Base-by-base conservation (phyloP, 1,140 invertebrate species). In the Amyelois transitella region DNA sequence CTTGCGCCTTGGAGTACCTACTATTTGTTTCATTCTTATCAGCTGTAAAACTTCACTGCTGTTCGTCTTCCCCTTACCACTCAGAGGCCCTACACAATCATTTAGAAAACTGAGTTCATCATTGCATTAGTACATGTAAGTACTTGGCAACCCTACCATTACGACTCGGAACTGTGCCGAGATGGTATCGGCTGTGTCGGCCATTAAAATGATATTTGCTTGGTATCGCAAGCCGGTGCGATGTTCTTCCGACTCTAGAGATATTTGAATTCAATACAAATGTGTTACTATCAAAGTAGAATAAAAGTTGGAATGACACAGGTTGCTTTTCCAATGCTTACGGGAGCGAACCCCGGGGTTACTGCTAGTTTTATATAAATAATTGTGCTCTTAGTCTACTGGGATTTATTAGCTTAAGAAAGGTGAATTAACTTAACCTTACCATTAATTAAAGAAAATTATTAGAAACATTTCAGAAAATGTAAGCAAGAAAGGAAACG, bases 201-300 rank as follows among this genome's bases (percentile, higher is more conserved):
- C 71, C 71, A 71, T 74, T 74, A 74, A 74, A 74, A 74, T 74
- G 71, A 74, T 71, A 74, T 74, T 74, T 74, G 71, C 71, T 61
- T 56, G 55, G 68, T 66, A 67, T 68, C 54, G 48, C 18, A 14
- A n/a, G 14, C 20, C 28, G 49, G 50, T 2, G n/a, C 17, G 17
- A 38, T 38, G 32, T 38, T 38, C 32, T 38, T 12, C 12, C 32
- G n/a, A 14, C 32, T 38, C 5, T 14, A 2, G 32, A 14, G 12
- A 38, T 38, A 4, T 38, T 14, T 4, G 17, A 14, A 14, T 12
- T 4, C 3, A 14, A 38, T 38, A 38, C 32, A 38, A 14, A 38
- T 38, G 32, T 38, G 32, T 1, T 28, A n/a, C n/a, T n/a, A n/a
- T 38, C 32, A 3, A 12, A 12, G 10, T 38, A 14, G 32, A 38